These are phyloP conservation scores for Hyalella azteca DNA, from an alignment of 2,888 invertebrate genomes.

Conservation along the genomic window DNA sequence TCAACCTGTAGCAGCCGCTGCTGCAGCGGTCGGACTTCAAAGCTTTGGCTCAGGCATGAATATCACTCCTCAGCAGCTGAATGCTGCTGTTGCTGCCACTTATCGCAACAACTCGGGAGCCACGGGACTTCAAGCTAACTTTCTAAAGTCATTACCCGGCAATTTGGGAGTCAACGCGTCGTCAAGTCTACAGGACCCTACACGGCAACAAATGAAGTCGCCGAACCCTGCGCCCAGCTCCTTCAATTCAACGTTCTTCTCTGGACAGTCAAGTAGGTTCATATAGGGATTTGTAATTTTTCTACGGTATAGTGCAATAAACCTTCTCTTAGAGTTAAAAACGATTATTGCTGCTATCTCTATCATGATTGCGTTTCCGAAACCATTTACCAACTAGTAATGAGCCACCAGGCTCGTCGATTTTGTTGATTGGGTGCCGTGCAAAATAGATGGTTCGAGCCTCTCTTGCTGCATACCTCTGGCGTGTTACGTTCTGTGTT, in stretches of 20 bases:
- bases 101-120: conserved; percentile 44
- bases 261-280: conserved; percentile 29
- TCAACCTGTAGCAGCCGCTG: conserved; percentile 49
- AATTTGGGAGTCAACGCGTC: conserved; percentile 39
- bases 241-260: conserved; percentile 52
- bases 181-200: conserved; percentile 41
- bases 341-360: no score
- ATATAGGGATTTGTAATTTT: no score
- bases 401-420: no score
- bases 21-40: conserved; percentile 51
- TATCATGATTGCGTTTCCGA: no score
- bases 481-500: no score
- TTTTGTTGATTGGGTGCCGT: no score
- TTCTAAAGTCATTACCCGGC: conserved; percentile 54
- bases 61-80: conserved; percentile 55
- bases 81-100: conserved; percentile 40
- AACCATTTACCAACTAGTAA: no score
- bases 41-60: conserved; percentile 54
- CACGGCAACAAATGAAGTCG: conserved; percentile 56
- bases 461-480: no score
- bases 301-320: no score
- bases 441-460: no score
- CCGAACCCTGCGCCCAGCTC: conserved; percentile 56
- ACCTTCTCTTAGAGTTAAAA: no score
- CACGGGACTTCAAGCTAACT: conserved; percentile 47